Evolutionary conservation across 2,888 invertebrate species (phyloP).

Genomic region (Andricus curvator): DNA sequence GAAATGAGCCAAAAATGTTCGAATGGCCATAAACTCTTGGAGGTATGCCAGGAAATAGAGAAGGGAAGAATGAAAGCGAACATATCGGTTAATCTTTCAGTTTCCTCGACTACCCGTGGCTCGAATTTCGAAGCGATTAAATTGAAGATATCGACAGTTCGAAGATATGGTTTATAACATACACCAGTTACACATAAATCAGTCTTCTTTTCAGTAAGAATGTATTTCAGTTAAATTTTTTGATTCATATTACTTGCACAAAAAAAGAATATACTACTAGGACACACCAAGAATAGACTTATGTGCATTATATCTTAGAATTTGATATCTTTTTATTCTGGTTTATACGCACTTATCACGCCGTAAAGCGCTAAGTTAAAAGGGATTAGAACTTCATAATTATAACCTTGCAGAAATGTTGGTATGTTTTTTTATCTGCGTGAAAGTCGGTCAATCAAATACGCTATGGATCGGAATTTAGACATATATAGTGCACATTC

Average conservation of each 20-base stretch:
- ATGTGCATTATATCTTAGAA: too few species aligned
- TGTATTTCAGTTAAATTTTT: neutral
- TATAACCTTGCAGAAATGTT: too few species aligned
- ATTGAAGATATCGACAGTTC: neutral
- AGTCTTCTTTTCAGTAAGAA: neutral
- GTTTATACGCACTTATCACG: too few species aligned
- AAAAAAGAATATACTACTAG: too few species aligned
- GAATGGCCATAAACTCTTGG: neutral
- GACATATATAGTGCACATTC: too few species aligned
- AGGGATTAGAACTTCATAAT: too few species aligned
- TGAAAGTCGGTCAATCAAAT: too few species aligned
- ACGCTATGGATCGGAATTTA: too few species aligned
- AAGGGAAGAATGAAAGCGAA: neutral
- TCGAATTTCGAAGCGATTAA: neutral
- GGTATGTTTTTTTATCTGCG: too few species aligned
- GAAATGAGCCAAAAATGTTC: neutral
- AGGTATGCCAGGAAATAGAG: neutral
- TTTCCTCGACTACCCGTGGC: neutral
- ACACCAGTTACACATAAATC: neutral
- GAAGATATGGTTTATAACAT: neutral
- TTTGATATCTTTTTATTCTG: too few species aligned
- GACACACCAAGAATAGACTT: too few species aligned
- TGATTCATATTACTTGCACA: neutral
- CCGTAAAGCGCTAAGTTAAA: too few species aligned
- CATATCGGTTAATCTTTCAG: neutral